Percentiles rank a stretch among this genome's conserved stretches.
These are phyloP conservation scores for Astropecten irregularis DNA, from an alignment of 53 echinoderm and acorn worm genomes.

Conservation along the genomic window DNA sequence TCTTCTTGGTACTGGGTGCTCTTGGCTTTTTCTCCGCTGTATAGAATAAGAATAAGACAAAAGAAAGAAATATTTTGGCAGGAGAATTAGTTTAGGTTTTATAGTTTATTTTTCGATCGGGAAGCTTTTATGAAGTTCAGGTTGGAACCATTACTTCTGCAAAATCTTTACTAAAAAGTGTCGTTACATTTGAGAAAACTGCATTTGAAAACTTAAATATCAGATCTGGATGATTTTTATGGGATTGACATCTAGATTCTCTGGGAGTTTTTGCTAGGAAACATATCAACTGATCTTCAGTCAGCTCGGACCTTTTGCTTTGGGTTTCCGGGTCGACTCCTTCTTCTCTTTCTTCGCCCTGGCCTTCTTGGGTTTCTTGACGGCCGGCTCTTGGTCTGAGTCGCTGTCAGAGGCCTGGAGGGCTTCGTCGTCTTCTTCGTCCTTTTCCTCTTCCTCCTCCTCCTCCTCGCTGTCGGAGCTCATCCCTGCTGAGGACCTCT, in stretches of 20 bases:
- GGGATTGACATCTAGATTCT: too few species aligned
- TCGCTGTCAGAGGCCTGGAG: constrained; percentile 8
- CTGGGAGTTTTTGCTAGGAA: too few species aligned
- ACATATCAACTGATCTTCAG: too few species aligned
- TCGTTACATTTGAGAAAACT: too few species aligned
- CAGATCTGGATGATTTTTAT: too few species aligned
- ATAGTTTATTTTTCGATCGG: too few species aligned
- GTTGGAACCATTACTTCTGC: too few species aligned
- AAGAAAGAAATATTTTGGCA: too few species aligned
- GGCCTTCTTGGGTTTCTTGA: constrained; percentile 55
- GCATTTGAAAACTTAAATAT: too few species aligned
- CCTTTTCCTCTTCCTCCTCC: constrained; percentile 44
- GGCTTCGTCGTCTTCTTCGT: constrained; percentile 58
- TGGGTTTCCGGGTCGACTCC: constrained; percentile 40
- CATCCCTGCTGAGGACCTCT: constrained; percentile 24
- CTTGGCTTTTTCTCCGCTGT: constrained; percentile 36
- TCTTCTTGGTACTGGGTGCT: constrained; percentile 29
- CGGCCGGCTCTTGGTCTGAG: constrained; percentile 26
- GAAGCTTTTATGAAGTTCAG: too few species aligned
- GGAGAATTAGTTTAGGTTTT: too few species aligned
- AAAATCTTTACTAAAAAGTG: too few species aligned
- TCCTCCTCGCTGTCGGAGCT: constrained; percentile 26
- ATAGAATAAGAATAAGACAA: neutral
- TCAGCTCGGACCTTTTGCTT: constrained; percentile 5
- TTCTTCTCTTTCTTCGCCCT: constrained; percentile 42